phyloP scores from a whole-genome alignment of 1,140 invertebrate species.

The Apis mellifera region Amel_HAv3.1 CM009932.2:4552501-4553000 shows the following conservation, averaged over 20 bases:
- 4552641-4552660: conserved; percentile 91
- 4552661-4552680: conserved; percentile 92
- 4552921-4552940: conserved; percentile 98
- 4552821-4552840: background rate
- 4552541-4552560: conserved; percentile 92
- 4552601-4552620: conserved; percentile 96
- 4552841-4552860: background rate
- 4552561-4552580: conserved; percentile 95
- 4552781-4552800: conserved; percentile 97
- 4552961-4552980: conserved; percentile 81
- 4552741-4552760: conserved; percentile 94
- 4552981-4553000: conserved; percentile 72
- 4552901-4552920: conserved; percentile 99
- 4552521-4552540: conserved; percentile 91
- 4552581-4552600: conserved; percentile 97
- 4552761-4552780: conserved; percentile 91
- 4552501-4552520: conserved; percentile 93
- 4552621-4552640: conserved; percentile 96
- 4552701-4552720: conserved; percentile 97
- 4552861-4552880: conserved; percentile 85
- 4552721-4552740: conserved; percentile 95
- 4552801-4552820: conserved; percentile 71
- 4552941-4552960: conserved; percentile 99
- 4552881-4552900: conserved; percentile 96
- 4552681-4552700: conserved; percentile 96